Evolutionary conservation across 2,113 vertebrate genomes (phyloP), one percentile per base, ranked within the genome.

Genomic region (Raja brachyura): DNA sequence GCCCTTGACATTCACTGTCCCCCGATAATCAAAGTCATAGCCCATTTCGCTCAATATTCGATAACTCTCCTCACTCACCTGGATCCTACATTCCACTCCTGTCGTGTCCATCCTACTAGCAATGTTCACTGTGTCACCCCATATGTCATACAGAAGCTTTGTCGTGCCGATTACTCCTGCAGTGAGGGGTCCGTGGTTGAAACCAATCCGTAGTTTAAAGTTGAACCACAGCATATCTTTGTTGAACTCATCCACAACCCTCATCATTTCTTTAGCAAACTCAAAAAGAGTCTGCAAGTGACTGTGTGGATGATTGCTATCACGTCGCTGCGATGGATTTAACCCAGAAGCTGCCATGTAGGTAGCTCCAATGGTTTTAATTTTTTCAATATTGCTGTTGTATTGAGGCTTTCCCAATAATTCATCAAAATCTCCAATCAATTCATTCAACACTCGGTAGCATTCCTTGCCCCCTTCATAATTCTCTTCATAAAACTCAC

Each of bases 21-120:
- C 99, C 90, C 99, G 97, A 93, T 99, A 99, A 96, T 99, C 98
- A 93, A 99, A 99, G 94, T 98, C 97, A 6, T 99, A 97, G 77
- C 98, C 98, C 98, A 99, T 98, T 94, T 97, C 97, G 93, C 94
- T 97, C 70, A 99, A 97, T 94, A 97, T 96, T 0, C 96, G 96
- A 93, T 99, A 98, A 96, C 98, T 99, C 95, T 99, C 98, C 94
- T 99, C 98, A 33, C 99, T 99, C 96, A 99, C 98, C 96, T 99
- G 99, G 93, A 99, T 97, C 33, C 98, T 98, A 94, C 98, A 99
- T 95, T 99, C 99, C 1, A 99, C 97, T 0, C 98, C 99, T 0
- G 99, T 99, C 94, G 98, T 98, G 96, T 99, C 98, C 99, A 99
- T 99, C 74, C 98, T 97, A 95, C 99, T 99, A 31, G 98, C 99